phyloP scores from a whole-genome alignment of 2,113 vertebrate genomes.

The Daphoenositta chrysoptera region DNA sequence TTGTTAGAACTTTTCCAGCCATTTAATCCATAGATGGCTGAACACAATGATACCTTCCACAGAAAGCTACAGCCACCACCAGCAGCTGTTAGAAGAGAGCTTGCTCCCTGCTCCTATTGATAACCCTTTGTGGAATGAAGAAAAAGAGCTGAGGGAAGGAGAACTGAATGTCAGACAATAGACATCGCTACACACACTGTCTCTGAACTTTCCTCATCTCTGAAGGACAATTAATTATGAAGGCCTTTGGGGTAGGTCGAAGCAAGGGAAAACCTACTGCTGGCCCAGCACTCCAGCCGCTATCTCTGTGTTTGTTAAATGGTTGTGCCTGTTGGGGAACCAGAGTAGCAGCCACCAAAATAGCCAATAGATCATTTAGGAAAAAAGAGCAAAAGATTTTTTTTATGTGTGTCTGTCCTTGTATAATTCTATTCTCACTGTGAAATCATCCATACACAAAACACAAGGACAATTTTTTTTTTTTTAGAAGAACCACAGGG shows the following conservation, averaged over 20 bases:
- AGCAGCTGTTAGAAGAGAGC: conserved; percentile 73
- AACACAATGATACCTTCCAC: conserved; percentile 66
- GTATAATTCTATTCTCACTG: conserved; percentile 83
- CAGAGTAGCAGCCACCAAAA: conserved; percentile 69
- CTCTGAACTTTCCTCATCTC: conserved; percentile 84
- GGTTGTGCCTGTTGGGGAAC: conserved; percentile 72
- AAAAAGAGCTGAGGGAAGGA: conserved; percentile 75
- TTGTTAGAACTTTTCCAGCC: conserved; percentile 70
- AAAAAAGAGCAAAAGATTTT: conserved; percentile 74
- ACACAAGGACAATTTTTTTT: conserved; percentile 78
- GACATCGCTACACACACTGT: conserved; percentile 74
- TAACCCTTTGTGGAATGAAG: conserved; percentile 80
- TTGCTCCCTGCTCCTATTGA: conserved; percentile 76
- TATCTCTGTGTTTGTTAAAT: conserved; percentile 72
- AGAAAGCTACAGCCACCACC: conserved; percentile 67
- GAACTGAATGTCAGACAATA: conserved; percentile 83
- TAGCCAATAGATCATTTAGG: conserved; percentile 71
- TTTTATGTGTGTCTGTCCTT: conserved; percentile 77
- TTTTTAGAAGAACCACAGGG: conserved; percentile 79
- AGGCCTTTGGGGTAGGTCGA: conserved; percentile 84
- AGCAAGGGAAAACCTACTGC: conserved; percentile 75
- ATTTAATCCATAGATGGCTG: conserved; percentile 61
- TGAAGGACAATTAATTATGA: conserved; percentile 87
- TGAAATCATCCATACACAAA: conserved; percentile 84
- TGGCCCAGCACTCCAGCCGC: conserved; percentile 65